Conservation (phyloP, 64 coral and sea anemone species). For the Astreopora myriophthalma region DNA sequence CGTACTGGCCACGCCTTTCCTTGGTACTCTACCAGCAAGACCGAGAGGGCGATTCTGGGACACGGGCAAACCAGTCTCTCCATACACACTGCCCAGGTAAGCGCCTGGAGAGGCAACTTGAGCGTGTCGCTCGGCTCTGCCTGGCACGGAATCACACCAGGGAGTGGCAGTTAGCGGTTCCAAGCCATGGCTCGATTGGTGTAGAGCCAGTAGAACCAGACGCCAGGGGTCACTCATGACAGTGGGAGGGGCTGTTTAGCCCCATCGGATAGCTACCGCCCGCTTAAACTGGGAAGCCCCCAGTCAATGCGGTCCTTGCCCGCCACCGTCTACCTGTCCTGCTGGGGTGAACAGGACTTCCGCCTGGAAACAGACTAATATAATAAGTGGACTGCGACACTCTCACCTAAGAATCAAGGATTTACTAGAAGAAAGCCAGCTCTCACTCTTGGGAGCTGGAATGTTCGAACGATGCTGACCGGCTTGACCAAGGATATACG, state of each 20-base stretch:
- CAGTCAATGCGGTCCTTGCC: conserved; percentile 44
- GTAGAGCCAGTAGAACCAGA: not conserved
- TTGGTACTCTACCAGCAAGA: not conserved
- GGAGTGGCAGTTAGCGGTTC: conserved; percentile 26
- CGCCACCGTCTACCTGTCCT: conserved; percentile 12
- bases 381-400: not conserved
- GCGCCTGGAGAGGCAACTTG: not conserved
- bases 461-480: conserved; percentile 42
- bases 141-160: not conserved
- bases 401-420: conserved; percentile 1
- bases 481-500: not conserved
- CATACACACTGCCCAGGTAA: not conserved
- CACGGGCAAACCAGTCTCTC: not conserved
- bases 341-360: not conserved
- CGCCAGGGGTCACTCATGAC: conserved; percentile 7
- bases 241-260: not conserved
- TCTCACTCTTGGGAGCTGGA: conserved; percentile 46
- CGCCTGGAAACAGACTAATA: not conserved
- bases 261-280: conserved; percentile 51
- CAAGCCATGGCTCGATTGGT: conserved; percentile 56
- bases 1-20: not conserved
- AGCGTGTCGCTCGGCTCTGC: not conserved
- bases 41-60: not conserved
- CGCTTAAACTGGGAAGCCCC: not conserved
- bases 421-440: conserved; percentile 12